A percentile compares a stretch with the other conserved stretches of the same genome.
Evolutionary conservation across 2,888 invertebrate genomes (phyloP).

Genomic region (Portevinia maculata): DNA sequence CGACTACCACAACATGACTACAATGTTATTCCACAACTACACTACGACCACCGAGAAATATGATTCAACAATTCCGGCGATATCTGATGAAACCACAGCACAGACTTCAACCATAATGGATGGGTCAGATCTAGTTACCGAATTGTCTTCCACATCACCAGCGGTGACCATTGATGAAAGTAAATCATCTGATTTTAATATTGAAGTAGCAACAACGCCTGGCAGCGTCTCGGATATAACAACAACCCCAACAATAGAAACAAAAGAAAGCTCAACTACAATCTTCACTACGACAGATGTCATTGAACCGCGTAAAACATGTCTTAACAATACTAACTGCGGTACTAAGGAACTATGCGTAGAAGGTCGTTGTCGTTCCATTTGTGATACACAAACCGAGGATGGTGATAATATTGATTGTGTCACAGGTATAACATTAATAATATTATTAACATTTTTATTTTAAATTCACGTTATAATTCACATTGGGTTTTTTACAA

Average conservation of each 20-base stretch:
- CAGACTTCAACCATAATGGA: constrained; percentile 60
- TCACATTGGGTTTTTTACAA: constrained; percentile 40
- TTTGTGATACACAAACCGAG: constrained; percentile 76
- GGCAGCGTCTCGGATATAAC: constrained; percentile 57
- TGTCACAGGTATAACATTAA: constrained; percentile 81
- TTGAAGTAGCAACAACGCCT: constrained; percentile 65
- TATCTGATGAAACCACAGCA: constrained; percentile 55
- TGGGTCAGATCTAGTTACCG: constrained; percentile 50
- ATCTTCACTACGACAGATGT: constrained; percentile 77
- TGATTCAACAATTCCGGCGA: constrained; percentile 62
- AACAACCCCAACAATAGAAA: constrained; percentile 72
- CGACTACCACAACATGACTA: constrained; percentile 76
- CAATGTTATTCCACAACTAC: constrained; percentile 68
- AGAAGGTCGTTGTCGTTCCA: constrained; percentile 84
- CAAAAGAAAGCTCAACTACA: constrained; percentile 73
- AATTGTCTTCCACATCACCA: constrained; percentile 39
- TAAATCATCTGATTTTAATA: constrained; percentile 48
- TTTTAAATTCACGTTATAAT: constrained; percentile 42
- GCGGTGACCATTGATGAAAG: constrained; percentile 62
- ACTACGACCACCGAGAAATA: constrained; percentile 72
- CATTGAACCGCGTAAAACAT: constrained; percentile 82
- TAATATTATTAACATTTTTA: constrained; percentile 57
- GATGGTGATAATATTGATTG: constrained; percentile 77
- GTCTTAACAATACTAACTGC: constrained; percentile 86
- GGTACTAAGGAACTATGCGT: constrained; percentile 85